phyloP scores from a whole-genome alignment of 2,888 invertebrate genomes.

The Nymphalis polychloros region DNA sequence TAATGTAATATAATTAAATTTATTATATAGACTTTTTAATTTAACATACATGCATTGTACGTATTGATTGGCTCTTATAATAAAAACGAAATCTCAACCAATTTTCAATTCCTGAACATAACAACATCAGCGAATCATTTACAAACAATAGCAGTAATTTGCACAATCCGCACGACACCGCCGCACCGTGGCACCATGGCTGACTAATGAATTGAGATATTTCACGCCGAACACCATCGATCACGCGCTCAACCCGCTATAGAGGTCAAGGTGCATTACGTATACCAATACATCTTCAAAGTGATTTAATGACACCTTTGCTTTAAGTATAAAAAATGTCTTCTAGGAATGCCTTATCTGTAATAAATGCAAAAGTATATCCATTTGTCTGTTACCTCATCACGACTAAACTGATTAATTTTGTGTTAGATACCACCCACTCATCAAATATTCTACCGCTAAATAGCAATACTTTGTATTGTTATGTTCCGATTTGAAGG shows the following conservation, averaged over 20 bases:
- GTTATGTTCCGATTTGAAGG: too few relatives aligned
- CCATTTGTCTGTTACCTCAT: too few relatives aligned
- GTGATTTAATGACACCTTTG: conserved; percentile 23
- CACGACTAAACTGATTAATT: too few relatives aligned
- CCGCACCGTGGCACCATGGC: conserved; percentile 15
- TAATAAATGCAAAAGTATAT: too few relatives aligned
- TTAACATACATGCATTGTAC: too few relatives aligned
- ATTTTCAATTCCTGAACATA: not conserved
- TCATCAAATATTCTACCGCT: too few relatives aligned
- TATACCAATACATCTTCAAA: conserved; percentile 15
- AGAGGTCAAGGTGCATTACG: conserved; percentile 29
- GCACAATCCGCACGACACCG: conserved; percentile 15
- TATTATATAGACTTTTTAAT: too few relatives aligned
- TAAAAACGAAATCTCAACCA: not conserved
- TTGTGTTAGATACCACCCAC: too few relatives aligned
- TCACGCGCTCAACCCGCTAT: conserved; percentile 42
- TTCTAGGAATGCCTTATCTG: not conserved
- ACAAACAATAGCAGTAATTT: conserved; percentile 26
- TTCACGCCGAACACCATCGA: conserved; percentile 54
- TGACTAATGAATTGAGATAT: conserved; percentile 63
- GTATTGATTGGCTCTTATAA: not conserved
- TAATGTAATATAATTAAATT: too few relatives aligned
- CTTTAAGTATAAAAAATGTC: conserved; percentile 6
- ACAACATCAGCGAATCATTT: conserved; percentile 16
- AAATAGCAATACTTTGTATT: too few relatives aligned